Evolutionary conservation across 2,888 invertebrate species (phyloP), one percentile per base, ranked within the genome.

Genomic region (Rambutsinella grinnellia): DNA sequence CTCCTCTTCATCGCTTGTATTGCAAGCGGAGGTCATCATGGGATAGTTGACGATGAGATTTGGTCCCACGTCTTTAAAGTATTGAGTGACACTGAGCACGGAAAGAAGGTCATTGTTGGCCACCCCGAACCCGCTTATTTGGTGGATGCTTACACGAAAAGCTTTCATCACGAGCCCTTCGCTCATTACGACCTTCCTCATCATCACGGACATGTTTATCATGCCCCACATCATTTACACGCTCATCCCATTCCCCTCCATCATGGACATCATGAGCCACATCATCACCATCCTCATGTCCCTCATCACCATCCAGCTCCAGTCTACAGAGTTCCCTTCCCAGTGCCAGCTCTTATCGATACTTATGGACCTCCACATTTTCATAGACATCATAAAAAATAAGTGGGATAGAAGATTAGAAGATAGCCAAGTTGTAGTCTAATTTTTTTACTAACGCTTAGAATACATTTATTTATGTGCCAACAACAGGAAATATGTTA

Each of bases 121-220:
- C 70, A 78, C 27, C 78, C 78, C n/a, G 23, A 70, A 57, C 74
- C 69, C 10, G 78, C 75, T 0, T 62, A 78, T 71, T 47, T 78
- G 26, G 78, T 74, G 8, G 74, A 75, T 44, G 61, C 57, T 0
- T 74, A 61, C 44, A 74, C 66, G 0, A 66, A 74, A 62, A 49
- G 60, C 2, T 66, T 60, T 21, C 47, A 65, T 44, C 62, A 62
- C 19, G 62, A 15, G 27, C 65, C 65, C 15, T n/a, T 10, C 21
- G 23, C 8, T 21, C 28, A 57, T 28, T 56, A 54, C 6, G 63
- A 63, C 23, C 70, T 56, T 15, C 17, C 47, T 62, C 36, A 62
- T 49, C 46, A 62, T 28, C 24, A 53, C 23, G 26, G 47, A 13
- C 51, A 56, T 17, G 47, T 61, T 24, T 1, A 24, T n/a, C 23